phyloP scores from a whole-genome alignment of 2,797 vertebrate species.

The Mus minutoides region DNA sequence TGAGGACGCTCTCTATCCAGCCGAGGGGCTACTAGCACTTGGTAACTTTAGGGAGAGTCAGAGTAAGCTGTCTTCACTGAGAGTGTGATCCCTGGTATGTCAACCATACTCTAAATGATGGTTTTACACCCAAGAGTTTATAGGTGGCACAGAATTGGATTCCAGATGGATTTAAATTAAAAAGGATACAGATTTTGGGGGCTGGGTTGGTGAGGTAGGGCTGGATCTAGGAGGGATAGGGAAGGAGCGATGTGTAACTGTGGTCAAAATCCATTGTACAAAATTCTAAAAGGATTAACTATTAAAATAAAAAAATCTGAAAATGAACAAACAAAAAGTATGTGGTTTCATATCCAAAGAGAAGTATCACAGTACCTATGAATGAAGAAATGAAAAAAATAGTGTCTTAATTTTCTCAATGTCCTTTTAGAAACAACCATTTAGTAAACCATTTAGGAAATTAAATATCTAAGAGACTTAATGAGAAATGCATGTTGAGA shows the following conservation, averaged over 20 bases:
- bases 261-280: neutral
- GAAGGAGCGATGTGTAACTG: neutral
- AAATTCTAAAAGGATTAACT: neutral
- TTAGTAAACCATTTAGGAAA: slow-evolving; percentile 18
- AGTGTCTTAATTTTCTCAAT: slow-evolving; percentile 27
- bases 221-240: no score
- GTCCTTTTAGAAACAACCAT: neutral
- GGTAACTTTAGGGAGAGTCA: no score
- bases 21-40: neutral
- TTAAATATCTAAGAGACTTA: slow-evolving; percentile 27
- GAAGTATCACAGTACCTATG: neutral
- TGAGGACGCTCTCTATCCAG: neutral
- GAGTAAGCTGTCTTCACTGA: neutral
- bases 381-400: neutral
- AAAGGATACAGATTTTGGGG: neutral
- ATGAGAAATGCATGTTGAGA: neutral
- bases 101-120: neutral
- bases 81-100: neutral
- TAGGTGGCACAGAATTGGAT: neutral
- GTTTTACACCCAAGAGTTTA: neutral
- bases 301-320: neutral
- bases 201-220: neutral
- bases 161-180: neutral
- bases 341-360: neutral
- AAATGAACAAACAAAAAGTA: neutral